A percentile compares a stretch with the other conserved stretches of the same genome.
These are phyloP conservation scores for Eunapius fragilis DNA, from an alignment of 37 sponge, comb jelly and placozoan species.

Conservation along the genomic window DNA sequence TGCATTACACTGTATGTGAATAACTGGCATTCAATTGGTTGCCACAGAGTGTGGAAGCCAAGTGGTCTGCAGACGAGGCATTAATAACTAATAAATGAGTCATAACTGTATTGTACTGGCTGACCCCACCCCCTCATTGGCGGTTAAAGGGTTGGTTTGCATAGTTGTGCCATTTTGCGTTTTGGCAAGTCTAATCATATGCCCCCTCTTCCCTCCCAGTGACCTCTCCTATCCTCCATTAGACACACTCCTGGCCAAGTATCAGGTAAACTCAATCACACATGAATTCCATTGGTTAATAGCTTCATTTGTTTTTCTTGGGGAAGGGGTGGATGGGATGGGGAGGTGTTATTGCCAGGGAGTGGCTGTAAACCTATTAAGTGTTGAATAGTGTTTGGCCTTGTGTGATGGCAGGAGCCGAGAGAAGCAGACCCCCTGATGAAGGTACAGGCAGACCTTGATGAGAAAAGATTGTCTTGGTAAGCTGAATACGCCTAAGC, in stretches of 20 bases:
- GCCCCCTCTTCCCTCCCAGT: conserved; percentile 5
- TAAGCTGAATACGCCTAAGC: conserved; percentile 34
- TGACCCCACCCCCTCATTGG: too few species aligned
- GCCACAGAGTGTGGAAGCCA: too few species aligned
- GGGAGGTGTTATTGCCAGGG: not conserved
- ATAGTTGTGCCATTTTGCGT: not conserved
- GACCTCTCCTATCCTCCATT: conserved; percentile 87
- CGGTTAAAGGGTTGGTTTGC: too few species aligned
- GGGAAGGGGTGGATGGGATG: not conserved
- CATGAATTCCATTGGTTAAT: not conserved
- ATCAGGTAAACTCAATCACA: conserved; percentile 61
- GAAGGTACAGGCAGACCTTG: conserved; percentile 94
- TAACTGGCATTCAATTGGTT: too few species aligned
- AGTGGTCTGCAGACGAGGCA: too few species aligned
- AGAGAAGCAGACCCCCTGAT: conserved; percentile 90
- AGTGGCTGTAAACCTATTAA: not conserved
- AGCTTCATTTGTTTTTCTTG: not conserved
- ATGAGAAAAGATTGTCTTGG: conserved; percentile 97
- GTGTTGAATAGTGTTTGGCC: not conserved
- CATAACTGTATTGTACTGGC: too few species aligned
- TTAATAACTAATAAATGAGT: too few species aligned
- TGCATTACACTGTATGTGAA: too few species aligned
- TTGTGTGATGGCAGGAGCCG: conserved; percentile 73
- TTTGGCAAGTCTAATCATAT: not conserved
- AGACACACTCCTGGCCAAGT: conserved; percentile 73